These are phyloP conservation scores for Pelobates fuscus DNA, from an alignment of 2,113 vertebrate genomes.

Conservation along the genomic window DNA sequence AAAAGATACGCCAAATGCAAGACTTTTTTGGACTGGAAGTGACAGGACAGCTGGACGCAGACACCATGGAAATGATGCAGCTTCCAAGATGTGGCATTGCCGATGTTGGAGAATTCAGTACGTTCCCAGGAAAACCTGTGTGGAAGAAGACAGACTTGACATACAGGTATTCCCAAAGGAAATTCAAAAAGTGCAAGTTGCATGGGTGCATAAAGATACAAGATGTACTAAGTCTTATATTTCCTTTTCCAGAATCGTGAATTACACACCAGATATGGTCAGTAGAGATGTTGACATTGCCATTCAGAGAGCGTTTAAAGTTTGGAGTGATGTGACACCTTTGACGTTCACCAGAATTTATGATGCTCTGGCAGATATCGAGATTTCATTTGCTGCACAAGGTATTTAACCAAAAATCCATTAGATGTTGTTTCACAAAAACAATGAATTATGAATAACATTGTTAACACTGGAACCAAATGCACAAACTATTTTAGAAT, in stretches of 20 bases:
- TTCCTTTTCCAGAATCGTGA: slow-evolving; percentile 62
- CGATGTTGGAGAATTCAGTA: slow-evolving; percentile 66
- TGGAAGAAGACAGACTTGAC: slow-evolving; percentile 69
- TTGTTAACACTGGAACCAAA: too few relatives aligned
- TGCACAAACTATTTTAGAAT: too few relatives aligned
- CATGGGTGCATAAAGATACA: background rate
- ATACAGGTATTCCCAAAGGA: slow-evolving; percentile 66
- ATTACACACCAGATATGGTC: slow-evolving; percentile 73
- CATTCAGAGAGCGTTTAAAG: slow-evolving; percentile 63
- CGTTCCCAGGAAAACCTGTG: slow-evolving; percentile 58
- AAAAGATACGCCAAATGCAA: slow-evolving; percentile 73
- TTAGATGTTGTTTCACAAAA: too few relatives aligned
- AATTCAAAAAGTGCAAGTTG: too few relatives aligned
- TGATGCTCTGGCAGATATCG: slow-evolving; percentile 68
- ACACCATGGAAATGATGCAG: slow-evolving; percentile 69
- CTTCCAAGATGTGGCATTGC: slow-evolving; percentile 70
- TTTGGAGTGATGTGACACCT: slow-evolving; percentile 71
- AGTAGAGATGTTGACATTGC: slow-evolving; percentile 64
- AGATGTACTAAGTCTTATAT: background rate
- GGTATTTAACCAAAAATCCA: slow-evolving; percentile 55
- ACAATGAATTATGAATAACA: too few relatives aligned
- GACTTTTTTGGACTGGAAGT: slow-evolving; percentile 69
- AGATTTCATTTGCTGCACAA: slow-evolving; percentile 70
- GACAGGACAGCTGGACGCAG: slow-evolving; percentile 64
- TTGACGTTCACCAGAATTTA: slow-evolving; percentile 63